Base-by-base conservation (phyloP, 2,113 vertebrate species). In the Dasyornis broadbenti region DNA sequence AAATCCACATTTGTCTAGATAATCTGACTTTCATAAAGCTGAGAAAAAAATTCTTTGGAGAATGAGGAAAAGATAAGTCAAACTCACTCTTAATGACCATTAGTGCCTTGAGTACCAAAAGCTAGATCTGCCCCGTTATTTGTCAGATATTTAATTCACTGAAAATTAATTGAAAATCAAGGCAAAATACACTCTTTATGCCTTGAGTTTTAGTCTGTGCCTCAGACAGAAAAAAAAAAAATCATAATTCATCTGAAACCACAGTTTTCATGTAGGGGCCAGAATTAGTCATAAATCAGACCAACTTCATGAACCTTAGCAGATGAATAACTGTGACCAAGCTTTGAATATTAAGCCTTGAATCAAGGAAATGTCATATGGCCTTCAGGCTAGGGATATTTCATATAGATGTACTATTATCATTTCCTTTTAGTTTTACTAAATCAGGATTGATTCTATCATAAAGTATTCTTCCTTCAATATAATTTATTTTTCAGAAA, bases 271-370 rank as follows among this genome's bases (percentile, higher is more conserved):
- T 39, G 69, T 70, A 65, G 50, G 45, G 18, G 30, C 27, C 59
- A 75, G 68, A 95, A 93, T 83, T 47, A 86, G 28, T 59, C 3
- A 3, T 90, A 94, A 90, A 92, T 95, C 80, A 93, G 64, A 53
- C 11, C 16, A 88, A 42, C 22, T 70, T 86, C 47, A 60, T 54
- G 71, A 93, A 90, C 15, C 35, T 83, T 70, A 77, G 44, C 33
- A 52, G 76, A 90, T 90, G 47, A 92, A 40, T 77, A 92, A 93
- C 31, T 64, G 39, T 47, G 39, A 77, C 37, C 42, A 83, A 86
- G 56, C 8, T 78, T 91, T 75, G 45, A 83, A 23, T 81, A 80
- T 83, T 90, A 81, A 86, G 69, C 44, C 33, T 84, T 94, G 57
- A 92, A 89, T 82, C 63, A 93, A 86, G 59, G 27, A 71, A 79